Conservation (phyloP, 2,113 vertebrate genomes). For the Verasper variegatus region DNA sequence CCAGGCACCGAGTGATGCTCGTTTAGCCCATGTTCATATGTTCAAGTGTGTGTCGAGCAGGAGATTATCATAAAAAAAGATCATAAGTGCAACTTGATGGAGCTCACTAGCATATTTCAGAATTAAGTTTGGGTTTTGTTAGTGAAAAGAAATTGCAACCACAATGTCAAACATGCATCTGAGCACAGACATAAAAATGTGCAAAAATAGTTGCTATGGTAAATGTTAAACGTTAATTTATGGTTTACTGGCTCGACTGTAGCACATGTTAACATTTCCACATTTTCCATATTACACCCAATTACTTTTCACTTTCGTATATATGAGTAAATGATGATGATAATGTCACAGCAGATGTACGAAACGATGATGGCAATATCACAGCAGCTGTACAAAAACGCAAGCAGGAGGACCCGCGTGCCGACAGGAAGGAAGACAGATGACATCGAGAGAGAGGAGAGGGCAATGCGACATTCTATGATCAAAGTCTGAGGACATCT, state of each 20-base stretch:
- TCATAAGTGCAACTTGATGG: slow-evolving; percentile 5
- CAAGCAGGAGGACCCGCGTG: no score
- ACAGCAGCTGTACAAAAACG: not conserved
- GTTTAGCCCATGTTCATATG: not conserved
- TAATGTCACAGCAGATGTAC: not conserved
- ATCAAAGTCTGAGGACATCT: not conserved
- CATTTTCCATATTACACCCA: not conserved
- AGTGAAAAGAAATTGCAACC: not conserved
- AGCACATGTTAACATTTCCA: no score
- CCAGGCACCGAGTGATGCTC: not conserved
- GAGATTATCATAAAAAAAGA: not conserved
- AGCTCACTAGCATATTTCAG: slow-evolving; percentile 1
- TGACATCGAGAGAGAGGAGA: no score
- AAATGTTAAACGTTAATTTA: no score
- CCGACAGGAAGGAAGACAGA: no score
- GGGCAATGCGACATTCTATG: no score
- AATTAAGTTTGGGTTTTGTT: not conserved
- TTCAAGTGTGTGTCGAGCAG: not conserved
- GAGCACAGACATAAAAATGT: not conserved
- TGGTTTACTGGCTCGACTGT: no score
- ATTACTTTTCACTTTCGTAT: not conserved
- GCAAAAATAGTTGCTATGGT: not conserved
- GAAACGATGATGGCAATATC: no score
- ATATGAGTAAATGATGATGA: not conserved
- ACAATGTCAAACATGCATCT: not conserved